Evolutionary conservation across 2,797 vertebrate genomes (phyloP), one percentile per base, ranked within the genome.

Genomic region (Dicrostonyx torquatus): DNA sequence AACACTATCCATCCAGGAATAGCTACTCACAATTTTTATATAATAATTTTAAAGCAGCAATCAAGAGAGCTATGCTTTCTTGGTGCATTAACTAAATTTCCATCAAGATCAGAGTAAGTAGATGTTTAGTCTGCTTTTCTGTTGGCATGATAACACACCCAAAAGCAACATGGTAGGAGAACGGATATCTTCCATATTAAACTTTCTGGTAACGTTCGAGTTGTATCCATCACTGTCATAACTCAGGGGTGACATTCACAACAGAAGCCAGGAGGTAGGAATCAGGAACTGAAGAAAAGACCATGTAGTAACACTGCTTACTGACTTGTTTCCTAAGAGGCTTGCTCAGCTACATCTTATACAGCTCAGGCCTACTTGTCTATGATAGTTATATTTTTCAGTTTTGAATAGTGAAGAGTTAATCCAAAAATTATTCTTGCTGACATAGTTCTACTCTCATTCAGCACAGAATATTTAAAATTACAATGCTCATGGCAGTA

Each of bases 11-110:
- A 15, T 86, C 90, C 55, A 88, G 29, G 37, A 94, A 79, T 80
- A 24, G 10, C 22, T 66, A n/a, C 12, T 12, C 12, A 48, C 89
- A 64, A 50, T 82, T 45, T 43, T 88, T 60, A 53, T 80, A 17
- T 60, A 22, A 26, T 90, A 45, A 85, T 88, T 82, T 93, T 86
- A 87, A 95, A 82, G 7, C 50, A 76, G 29, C 62, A 40, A 64
- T 15, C 70, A 31, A 55, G 73, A 64, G 91, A 29, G 34, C 83
- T 73, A 17, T 0, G 43, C 18, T 88, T 75, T 45, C 15, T 22
- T 2, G 37, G 26, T 53, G 7, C 77, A 26, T 82, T 43, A 90
- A 86, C 12, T 79, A 40, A 75, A 53, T 91, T 26, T 66, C n/a
- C 45, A 24, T 88, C 50, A 79, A 40, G 72, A 78, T 20, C 60